Evolutionary conservation across 2,888 invertebrate genomes (phyloP).

Genomic region (Odontothrips loti): DNA sequence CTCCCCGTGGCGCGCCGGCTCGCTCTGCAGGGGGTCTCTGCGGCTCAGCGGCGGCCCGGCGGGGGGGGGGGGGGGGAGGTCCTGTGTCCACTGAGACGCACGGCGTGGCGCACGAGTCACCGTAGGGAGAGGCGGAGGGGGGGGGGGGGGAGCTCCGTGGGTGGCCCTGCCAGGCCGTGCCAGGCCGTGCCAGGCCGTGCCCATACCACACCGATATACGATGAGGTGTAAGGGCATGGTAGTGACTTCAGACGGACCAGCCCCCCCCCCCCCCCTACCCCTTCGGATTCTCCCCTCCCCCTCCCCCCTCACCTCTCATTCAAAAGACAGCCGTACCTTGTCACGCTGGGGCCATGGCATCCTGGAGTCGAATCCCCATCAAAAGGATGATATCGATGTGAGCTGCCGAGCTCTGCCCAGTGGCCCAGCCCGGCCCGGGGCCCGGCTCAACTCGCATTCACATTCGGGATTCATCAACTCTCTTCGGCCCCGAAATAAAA

Average conservation of each 20-base stretch:
- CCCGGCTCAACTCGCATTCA: background rate
- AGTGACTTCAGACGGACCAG: slow-evolving; percentile 1
- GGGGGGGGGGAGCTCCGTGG: background rate
- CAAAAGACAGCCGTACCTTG: background rate
- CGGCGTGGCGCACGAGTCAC: slow-evolving; percentile 19
- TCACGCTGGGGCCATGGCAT: background rate
- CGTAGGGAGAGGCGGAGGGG: background rate
- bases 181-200: background rate
- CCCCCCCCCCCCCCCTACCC: background rate
- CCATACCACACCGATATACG: slow-evolving; percentile 18
- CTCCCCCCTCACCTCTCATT: background rate
- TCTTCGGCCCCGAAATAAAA: too few relatives aligned
- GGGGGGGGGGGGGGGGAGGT: background rate
- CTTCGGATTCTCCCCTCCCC: background rate
- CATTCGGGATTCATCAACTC: background rate
- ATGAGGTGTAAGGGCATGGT: background rate
- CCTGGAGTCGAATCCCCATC: background rate
- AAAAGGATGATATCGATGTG: background rate
- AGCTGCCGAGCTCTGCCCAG: background rate
- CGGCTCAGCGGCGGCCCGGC: background rate
- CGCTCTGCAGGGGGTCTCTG: background rate
- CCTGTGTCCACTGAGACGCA: background rate
- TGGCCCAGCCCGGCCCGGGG: too few relatives aligned
- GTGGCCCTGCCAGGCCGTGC: background rate
- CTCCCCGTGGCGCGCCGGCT: background rate